A percentile compares a stretch with the other conserved stretches of the same genome.
These are phyloP conservation scores for Thyatira batis DNA, from an alignment of 2,888 invertebrate species.

Conservation along the genomic window DNA sequence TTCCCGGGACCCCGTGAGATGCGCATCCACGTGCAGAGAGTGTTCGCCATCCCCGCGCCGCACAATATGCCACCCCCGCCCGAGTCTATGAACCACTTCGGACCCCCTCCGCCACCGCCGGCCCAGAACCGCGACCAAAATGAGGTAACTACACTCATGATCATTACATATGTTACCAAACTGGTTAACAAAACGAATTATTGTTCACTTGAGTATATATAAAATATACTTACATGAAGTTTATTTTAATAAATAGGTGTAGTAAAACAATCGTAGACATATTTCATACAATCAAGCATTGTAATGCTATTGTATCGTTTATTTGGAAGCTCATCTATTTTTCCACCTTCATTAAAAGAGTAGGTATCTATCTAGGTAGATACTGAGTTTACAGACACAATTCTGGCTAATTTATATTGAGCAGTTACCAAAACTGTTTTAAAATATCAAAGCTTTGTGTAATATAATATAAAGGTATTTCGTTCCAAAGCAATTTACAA, in stretches of 20 bases:
- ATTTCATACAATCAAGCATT: no score
- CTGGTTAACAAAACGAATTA: no score
- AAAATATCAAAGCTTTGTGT: neutral
- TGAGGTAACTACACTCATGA: constrained; percentile 62
- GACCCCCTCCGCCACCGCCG: constrained; percentile 61
- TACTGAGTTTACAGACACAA: no score
- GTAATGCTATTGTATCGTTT: no score
- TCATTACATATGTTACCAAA: no score
- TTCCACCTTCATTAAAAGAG: no score
- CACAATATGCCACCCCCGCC: constrained; percentile 67
- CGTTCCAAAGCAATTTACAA: constrained; percentile 49
- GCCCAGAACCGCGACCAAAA: constrained; percentile 64
- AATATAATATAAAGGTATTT: constrained; percentile 31
- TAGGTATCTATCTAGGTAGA: no score
- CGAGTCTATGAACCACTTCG: constrained; percentile 62
- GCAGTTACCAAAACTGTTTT: no score
- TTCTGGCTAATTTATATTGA: no score
- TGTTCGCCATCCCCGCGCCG: constrained; percentile 72
- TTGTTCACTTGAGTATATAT: no score
- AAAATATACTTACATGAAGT: no score
- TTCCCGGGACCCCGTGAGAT: constrained; percentile 69
- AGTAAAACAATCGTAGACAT: neutral
- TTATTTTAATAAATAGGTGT: neutral
- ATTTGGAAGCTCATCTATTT: no score
- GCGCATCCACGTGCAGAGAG: constrained; percentile 79